These are phyloP conservation scores for Helogale parvula DNA, from an alignment of 2,113 vertebrate genomes.

Conservation along the genomic window DNA sequence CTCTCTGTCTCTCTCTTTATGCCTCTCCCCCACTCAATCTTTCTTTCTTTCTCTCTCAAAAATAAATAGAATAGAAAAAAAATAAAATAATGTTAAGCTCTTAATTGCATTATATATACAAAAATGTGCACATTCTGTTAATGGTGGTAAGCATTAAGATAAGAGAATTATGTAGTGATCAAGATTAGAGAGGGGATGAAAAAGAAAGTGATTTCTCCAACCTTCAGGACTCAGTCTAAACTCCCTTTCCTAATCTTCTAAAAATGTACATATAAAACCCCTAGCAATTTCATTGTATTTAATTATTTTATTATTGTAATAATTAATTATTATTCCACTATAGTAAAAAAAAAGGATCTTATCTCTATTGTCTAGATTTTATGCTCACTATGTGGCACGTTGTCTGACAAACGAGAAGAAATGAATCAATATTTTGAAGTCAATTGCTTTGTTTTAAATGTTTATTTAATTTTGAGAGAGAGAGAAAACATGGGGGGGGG, in stretches of 20 bases:
- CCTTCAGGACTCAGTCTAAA: background rate
- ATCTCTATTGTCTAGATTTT: accelerated
- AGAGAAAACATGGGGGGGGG: no score
- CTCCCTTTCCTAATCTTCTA: background rate
- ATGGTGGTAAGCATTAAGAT: background rate
- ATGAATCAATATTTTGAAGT: background rate
- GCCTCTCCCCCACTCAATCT: no score
- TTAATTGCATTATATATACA: background rate
- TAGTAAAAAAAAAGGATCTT: background rate
- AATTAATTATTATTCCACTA: no score
- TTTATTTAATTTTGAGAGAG: no score
- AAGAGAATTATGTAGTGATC: background rate
- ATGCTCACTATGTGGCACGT: background rate
- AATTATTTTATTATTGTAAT: background rate
- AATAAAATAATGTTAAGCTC: background rate
- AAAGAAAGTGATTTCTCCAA: background rate
- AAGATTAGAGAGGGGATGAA: background rate
- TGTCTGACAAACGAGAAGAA: background rate
- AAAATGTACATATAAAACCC: background rate
- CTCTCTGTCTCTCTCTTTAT: no score
- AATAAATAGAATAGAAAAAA: no score
- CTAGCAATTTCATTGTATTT: background rate
- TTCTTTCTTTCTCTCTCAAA: no score
- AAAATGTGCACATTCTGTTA: background rate
- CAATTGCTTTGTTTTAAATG: background rate